Base-by-base conservation (phyloP, 2,113 vertebrate species). In the Sorex fumeus region DNA sequence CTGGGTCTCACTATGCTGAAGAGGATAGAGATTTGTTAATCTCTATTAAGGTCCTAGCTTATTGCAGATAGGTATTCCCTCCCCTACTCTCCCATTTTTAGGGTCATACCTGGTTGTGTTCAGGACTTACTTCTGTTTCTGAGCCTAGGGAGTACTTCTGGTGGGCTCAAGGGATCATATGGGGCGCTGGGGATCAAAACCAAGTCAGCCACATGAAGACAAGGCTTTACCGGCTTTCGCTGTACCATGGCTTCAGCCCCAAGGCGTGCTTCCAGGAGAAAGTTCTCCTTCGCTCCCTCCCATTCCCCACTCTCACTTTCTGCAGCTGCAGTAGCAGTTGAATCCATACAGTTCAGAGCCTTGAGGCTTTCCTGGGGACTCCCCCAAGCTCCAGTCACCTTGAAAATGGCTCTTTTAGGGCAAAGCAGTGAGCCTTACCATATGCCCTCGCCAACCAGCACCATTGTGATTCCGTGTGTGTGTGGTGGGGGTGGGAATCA, bases 381-480 rank as follows among this genome's bases (percentile, higher is more conserved):
- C 66, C 64, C 60, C 72, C 53, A 86, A 91, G 16, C 27, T 78
- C 64, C 80, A 40, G n/a, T 75, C 69, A 81, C 78, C 36, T 77
- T 79, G 75, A 66, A 88, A 79, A 83, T 23, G 43, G 28, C 69
- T 94, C 79, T 85, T 92, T 85, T 53, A 83, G 84, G 53, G 13
- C 40, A 88, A 92, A 93, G 53, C 76, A 88, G 80, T 40, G 67
- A 93, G 36, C 43, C 57, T 89, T 30, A 25, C 19, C 62, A 90
- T 64, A 75, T 45, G 36, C 36, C 64, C 34, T 91, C 87, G 47
- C 72, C 77, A 81, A 45, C 18, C 50, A 47, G 36, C 91, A 72
- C 67, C 72, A 69, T 8, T 76, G 79, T 87, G 93, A 43, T 77
- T 50, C 67, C 7, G 60, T 25, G 71, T 9, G 71, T 9, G 62